Evolutionary conservation across 2,888 invertebrate species (phyloP).

Genomic region (Tachina fera): DNA sequence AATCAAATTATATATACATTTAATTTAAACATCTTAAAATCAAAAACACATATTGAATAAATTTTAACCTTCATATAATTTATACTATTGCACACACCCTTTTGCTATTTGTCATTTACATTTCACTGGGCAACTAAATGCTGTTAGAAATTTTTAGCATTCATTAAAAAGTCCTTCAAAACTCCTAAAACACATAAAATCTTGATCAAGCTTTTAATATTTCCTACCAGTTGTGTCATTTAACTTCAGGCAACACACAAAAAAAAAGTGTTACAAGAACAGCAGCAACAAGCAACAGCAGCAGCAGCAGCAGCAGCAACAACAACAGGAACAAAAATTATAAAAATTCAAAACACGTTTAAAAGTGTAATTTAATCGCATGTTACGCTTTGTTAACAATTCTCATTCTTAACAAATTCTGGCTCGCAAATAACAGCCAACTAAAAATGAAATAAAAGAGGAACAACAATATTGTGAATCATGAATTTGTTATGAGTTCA

Average conservation of each 20-base stretch:
- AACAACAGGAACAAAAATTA: slow-evolving; percentile 3
- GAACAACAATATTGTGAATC: slow-evolving; percentile 44
- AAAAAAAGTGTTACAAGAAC: slow-evolving; percentile 16
- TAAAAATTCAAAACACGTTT: slow-evolving; percentile 80
- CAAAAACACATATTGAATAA: too few relatives aligned
- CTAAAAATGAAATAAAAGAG: slow-evolving; percentile 16
- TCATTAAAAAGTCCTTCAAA: slow-evolving; percentile 43
- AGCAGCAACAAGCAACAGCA: not conserved
- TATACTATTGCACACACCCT: not conserved
- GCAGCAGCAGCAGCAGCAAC: not conserved
- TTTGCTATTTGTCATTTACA: not conserved
- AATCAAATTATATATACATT: too few relatives aligned
- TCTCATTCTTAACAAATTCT: slow-evolving; percentile 58
- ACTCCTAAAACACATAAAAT: slow-evolving; percentile 22
- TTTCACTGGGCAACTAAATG: not conserved
- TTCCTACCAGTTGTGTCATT: slow-evolving; percentile 22
- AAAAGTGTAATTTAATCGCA: slow-evolving; percentile 81
- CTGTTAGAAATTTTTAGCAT: slow-evolving; percentile 38
- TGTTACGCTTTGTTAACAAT: slow-evolving; percentile 80
- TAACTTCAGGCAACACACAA: slow-evolving; percentile 16
- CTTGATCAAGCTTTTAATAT: slow-evolving; percentile 37
- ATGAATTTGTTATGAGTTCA: slow-evolving; percentile 62
- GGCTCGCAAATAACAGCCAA: slow-evolving; percentile 30
- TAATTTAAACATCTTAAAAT: too few relatives aligned
- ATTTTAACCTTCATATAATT: too few relatives aligned